Conservation (phyloP, 2,113 vertebrate species). For the Neodontobutis hainanensis region DNA sequence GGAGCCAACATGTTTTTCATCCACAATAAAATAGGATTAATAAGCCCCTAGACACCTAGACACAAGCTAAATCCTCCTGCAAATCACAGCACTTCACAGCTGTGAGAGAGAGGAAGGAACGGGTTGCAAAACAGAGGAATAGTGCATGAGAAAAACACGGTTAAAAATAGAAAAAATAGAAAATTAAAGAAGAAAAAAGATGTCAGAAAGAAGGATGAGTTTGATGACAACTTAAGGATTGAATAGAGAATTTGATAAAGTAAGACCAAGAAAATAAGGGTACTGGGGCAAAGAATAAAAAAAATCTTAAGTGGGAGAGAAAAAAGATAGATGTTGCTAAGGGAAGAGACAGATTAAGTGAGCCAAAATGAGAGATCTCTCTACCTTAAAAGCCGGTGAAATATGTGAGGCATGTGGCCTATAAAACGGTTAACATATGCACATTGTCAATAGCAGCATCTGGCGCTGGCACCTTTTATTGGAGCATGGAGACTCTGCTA, state of each 20-base stretch:
- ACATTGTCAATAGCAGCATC: slow-evolving; percentile 80
- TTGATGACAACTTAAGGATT: slow-evolving; percentile 49
- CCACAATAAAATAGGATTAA: slow-evolving; percentile 77
- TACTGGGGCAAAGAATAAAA: slow-evolving; percentile 43
- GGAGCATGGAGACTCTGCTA: slow-evolving; percentile 76
- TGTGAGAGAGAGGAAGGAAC: slow-evolving; percentile 43
- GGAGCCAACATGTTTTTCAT: slow-evolving; percentile 73
- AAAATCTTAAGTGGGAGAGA: slow-evolving; percentile 39
- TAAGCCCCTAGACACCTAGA: slow-evolving; percentile 73
- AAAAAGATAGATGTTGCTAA: slow-evolving; percentile 70
- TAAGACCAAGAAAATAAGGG: slow-evolving; percentile 39
- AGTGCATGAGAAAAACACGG: neutral
- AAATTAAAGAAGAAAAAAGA: slow-evolving; percentile 39
- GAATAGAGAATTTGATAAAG: slow-evolving; percentile 21
- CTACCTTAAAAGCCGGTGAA: slow-evolving; percentile 78
- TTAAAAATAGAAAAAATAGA: slow-evolving; percentile 31
- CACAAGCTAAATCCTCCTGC: slow-evolving; percentile 74
- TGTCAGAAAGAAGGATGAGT: slow-evolving; percentile 44
- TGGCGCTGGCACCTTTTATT: slow-evolving; percentile 75
- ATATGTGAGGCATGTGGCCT: slow-evolving; percentile 79
- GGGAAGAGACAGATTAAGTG: slow-evolving; percentile 74
- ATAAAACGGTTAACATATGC: slow-evolving; percentile 80
- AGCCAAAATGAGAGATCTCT: slow-evolving; percentile 74
- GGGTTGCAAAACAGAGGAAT: slow-evolving; percentile 17
- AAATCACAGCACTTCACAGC: slow-evolving; percentile 67